phyloP scores from a whole-genome alignment of 2,113 vertebrate genomes.

The Dasypus novemcinctus region DNA sequence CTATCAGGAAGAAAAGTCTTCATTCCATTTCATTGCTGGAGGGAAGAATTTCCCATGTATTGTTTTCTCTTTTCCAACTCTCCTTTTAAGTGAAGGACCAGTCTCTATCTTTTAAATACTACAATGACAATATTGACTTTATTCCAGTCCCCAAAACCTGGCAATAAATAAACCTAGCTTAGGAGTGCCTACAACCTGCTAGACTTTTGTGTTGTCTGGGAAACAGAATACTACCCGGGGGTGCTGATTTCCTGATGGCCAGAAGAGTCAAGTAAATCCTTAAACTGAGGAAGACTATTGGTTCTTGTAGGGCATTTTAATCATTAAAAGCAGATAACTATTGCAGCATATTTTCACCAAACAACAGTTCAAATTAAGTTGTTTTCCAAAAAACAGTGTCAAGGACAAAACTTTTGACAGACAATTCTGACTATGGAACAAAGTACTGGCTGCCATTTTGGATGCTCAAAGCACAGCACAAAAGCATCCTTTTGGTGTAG shows the following conservation, averaged over 20 bases:
- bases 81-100: neutral
- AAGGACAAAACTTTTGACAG: neutral
- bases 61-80: neutral
- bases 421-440: neutral
- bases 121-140: neutral
- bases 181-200: neutral
- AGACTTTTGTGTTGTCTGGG: neutral
- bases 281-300: neutral
- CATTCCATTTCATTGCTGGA: neutral
- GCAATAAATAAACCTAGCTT: neutral
- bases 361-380: neutral
- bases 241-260: neutral
- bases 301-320: neutral
- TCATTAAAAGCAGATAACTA: neutral
- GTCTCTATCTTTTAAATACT: neutral
- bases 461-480: neutral
- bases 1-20: neutral
- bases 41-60: neutral
- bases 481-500: neutral
- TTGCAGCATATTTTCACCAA: neutral
- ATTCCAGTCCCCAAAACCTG: neutral
- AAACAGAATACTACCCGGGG: neutral
- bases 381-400: neutral
- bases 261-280: neutral
- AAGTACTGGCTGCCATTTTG: neutral